A percentile compares a stretch with the other conserved stretches of the same genome.
These are phyloP conservation scores for Sardina pilchardus DNA, from an alignment of 2,113 vertebrate species.

Conservation along the genomic window DNA sequence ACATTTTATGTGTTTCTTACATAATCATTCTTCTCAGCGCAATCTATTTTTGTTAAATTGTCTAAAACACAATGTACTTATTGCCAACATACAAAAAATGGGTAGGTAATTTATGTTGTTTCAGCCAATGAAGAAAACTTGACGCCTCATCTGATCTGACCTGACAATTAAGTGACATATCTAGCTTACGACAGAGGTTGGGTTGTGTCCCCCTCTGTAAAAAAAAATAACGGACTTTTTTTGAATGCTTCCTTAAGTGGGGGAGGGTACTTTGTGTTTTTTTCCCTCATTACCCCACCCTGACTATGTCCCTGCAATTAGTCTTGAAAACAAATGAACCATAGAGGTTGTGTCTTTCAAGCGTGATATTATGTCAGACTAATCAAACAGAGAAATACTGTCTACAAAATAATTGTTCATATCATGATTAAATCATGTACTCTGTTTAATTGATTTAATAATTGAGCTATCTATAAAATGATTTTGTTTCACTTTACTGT, in stretches of 20 bases:
- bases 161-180: slow-evolving; percentile 11
- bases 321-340: slow-evolving; percentile 7
- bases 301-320: slow-evolving; percentile 7
- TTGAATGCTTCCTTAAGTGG: not conserved
- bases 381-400: not conserved
- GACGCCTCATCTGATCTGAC: not conserved
- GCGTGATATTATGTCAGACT: not conserved
- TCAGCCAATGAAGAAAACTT: not conserved
- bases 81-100: not conserved
- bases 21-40: not conserved
- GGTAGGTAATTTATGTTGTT: not conserved
- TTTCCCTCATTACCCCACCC: not conserved
- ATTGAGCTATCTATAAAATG: no score
- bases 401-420: not conserved
- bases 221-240: slow-evolving; percentile 16
- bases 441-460: not conserved
- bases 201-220: not conserved
- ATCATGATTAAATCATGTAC: not conserved
- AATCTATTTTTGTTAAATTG: not conserved
- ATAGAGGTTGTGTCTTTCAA: slow-evolving; percentile 5
- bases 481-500: no score
- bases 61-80: not conserved
- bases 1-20: not conserved
- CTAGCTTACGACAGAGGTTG: not conserved
- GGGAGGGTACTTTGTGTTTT: not conserved